These are phyloP conservation scores for Eupeodes luniger DNA, from an alignment of 2,888 invertebrate genomes.

Conservation along the genomic window DNA sequence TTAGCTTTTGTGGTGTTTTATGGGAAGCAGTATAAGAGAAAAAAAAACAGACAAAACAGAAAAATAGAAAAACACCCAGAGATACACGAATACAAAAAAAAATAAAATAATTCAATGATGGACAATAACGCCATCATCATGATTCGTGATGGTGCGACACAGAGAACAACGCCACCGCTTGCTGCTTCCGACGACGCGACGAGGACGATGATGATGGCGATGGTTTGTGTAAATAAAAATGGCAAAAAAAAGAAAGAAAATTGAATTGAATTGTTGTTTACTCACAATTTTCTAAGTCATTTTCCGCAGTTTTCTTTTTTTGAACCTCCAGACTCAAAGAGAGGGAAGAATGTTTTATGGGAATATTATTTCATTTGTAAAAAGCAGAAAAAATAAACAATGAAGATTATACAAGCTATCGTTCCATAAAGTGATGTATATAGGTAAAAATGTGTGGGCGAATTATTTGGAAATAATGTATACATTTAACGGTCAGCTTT, in stretches of 20 bases:
- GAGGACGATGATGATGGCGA: not conserved
- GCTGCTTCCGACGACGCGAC: too few species aligned
- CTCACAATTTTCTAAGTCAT: constrained; percentile 22
- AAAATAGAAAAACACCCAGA: too few species aligned
- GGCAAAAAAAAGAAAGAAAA: constrained; percentile 7
- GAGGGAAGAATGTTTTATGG: not conserved
- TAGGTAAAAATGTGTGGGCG: not conserved
- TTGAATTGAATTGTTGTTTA: constrained; percentile 30
- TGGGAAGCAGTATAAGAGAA: not conserved
- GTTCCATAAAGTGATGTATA: not conserved
- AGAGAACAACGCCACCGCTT: too few species aligned
- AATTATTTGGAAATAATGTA: not conserved
- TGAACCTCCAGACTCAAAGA: not conserved
- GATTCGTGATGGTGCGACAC: not conserved
- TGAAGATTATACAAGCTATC: not conserved
- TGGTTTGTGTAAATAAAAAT: constrained; percentile 26
- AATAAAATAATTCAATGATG: constrained; percentile 8
- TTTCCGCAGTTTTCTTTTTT: not conserved
- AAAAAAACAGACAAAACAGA: not conserved
- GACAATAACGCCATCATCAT: not conserved
- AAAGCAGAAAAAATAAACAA: not conserved
- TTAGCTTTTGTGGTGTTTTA: not conserved
- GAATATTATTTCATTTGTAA: constrained; percentile 1
- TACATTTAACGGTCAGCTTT: not conserved
- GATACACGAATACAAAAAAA: not conserved